Base-by-base conservation (phyloP, 2,888 invertebrate genomes). In the Cantharis rufa region DNA sequence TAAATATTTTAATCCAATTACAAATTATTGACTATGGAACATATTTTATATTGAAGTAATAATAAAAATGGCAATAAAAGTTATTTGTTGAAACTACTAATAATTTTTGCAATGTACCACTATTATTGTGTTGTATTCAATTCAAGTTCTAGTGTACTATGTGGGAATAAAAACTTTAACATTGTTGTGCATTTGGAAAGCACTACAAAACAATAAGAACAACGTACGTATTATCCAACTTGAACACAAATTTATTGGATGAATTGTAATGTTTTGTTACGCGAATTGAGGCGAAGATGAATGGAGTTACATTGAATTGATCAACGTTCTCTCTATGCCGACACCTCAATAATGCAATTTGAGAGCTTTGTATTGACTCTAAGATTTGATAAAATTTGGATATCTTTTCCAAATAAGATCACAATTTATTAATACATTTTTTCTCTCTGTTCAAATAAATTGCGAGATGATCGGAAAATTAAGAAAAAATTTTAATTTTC, bases 261-360 rank as follows among this genome's bases (percentile, higher is more conserved):
- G 72, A 76, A 76, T 73, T 75, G 74, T 76, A 71, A 69, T 71
- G 72, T 71, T 75, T 75, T 66, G 69, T 74, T 77, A 72, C 66
- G 77, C 61, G 73, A 74, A 71, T 71, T 71, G 69, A 75, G 64
- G 70, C 74, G 73, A 78, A 78, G 77, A 80, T 77, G 77, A 75
- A 77, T 72, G 77, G 72, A 71, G 78, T 74, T 74, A 78, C 76
- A 78, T 74, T 70, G 73, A 76, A 79, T 81, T 81, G 81, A 81
- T 81, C 79, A 79, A 80, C 77, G 74, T 73, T 76, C 78, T 75
- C 24, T 66, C 72, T 76, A 77, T 79, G 78, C 76, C 69, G 74
- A 79, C 80, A 78, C 78, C 79, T 79, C 66, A 66, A 48, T 48
- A 48, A 48, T 48, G n/a, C 48, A 48, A 48, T 48, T 48, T 48